phyloP scores from a whole-genome alignment of 1,140 invertebrate genomes.

The Drusus annulatus region DNA sequence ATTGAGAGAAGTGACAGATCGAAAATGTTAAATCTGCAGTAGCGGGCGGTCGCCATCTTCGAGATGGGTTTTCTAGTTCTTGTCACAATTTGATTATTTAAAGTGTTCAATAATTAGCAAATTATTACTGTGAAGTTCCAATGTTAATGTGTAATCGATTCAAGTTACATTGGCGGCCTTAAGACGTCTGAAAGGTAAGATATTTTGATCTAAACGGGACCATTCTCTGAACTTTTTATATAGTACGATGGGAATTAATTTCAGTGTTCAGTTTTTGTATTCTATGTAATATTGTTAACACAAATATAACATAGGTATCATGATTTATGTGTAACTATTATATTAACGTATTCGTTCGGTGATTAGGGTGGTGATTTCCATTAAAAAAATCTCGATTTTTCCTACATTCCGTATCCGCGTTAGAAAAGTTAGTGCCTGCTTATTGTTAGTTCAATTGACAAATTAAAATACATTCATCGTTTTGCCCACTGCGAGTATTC shows the following conservation, averaged over 20 bases:
- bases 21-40: conserved; percentile 54
- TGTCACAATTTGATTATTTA: conserved; percentile 45
- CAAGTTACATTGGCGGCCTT: conserved; percentile 45
- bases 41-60: conserved; percentile 56
- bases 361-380: background rate
- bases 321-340: background rate
- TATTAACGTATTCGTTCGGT: background rate
- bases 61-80: conserved; percentile 50
- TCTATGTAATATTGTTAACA: conserved; percentile 6
- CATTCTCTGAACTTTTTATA: conserved; percentile 40
- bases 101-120: conserved; percentile 47
- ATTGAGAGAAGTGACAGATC: conserved; percentile 53
- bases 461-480: conserved; percentile 9
- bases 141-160: conserved; percentile 41
- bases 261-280: conserved; percentile 23
- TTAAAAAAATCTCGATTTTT: background rate
- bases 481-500: no score
- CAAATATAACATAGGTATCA: background rate
- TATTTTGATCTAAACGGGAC: conserved; percentile 36
- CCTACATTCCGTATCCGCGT: conserved; percentile 26
- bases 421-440: conserved; percentile 31
- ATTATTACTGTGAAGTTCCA: conserved; percentile 34
- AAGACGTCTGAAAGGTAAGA: conserved; percentile 50
- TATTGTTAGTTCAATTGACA: conserved; percentile 30
- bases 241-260: conserved; percentile 25